Conservation (phyloP, 1,140 invertebrate genomes). For the Cotesia glomerata region DNA sequence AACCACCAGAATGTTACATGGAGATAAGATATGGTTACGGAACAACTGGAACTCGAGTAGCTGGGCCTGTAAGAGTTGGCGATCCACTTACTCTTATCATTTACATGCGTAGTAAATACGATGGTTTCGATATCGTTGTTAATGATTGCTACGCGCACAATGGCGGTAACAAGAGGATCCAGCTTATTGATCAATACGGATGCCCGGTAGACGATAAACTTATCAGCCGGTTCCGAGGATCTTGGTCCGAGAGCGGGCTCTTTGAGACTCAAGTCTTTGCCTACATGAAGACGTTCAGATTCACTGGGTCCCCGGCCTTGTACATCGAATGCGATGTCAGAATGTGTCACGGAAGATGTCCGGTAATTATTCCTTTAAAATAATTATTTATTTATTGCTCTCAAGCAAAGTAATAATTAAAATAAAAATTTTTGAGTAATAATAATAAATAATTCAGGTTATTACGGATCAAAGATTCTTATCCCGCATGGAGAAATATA, state of each 20-base stretch:
- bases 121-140: constrained; percentile 95
- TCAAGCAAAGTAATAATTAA: background rate
- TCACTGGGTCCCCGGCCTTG: constrained; percentile 89
- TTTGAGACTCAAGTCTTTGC: constrained; percentile 93
- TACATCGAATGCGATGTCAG: constrained; percentile 94
- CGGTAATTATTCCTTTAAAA: constrained; percentile 64
- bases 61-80: constrained; percentile 88
- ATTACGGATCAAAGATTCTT: too few species aligned
- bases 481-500: too few species aligned
- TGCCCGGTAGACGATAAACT: constrained; percentile 93
- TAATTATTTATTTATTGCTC: background rate
- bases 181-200: constrained; percentile 92
- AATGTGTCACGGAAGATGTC: constrained; percentile 93
- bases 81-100: constrained; percentile 91
- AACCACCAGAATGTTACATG: constrained; percentile 94
- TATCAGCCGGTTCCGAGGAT: constrained; percentile 89
- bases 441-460: too few species aligned
- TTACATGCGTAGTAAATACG: constrained; percentile 93
- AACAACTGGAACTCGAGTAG: constrained; percentile 79
- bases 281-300: constrained; percentile 94
- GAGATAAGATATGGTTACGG: constrained; percentile 90
- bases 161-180: constrained; percentile 88
- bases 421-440: constrained; percentile 26
- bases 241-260: constrained; percentile 88
- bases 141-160: constrained; percentile 95